Base-by-base conservation (phyloP, 2,797 vertebrate species). In the Octomys mimax region DNA sequence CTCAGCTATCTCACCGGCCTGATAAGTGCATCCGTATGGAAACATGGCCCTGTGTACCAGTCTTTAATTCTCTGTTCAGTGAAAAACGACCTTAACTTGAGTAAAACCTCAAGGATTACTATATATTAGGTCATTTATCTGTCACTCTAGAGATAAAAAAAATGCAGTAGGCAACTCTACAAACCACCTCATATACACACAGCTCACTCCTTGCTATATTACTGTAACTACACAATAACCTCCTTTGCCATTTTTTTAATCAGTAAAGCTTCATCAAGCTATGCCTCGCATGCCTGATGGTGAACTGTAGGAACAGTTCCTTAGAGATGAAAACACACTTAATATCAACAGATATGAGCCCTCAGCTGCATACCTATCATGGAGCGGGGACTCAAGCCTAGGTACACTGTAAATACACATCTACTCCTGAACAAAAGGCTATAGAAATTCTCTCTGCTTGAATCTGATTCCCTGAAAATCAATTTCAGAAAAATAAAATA, bases 41-140 rank as follows among this genome's bases (percentile, higher is more conserved):
- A 85, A 89, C 8, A 62, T 46, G 64, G 77, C 70, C 89, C 83
- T 28, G 22, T 18, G 16, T 1, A 84, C 62, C 66, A 82, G 39
- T 78, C 87, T 39, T 39, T 46, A 42, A 31, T 87, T 81, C 95
- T 81, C 87, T 78, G 39, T 89, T 93, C 85, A 64, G 61, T 46
- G 66, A 95, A 92, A 59, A 49, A 93, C 24, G 59, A 94, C 28
- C 31, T 22, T 49, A 73, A 91, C 49, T 94, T 95, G 91, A 94
- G 54, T 70, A 90, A 96, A 93, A 91, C 52, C 68, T 94, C 79
- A 93, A 73, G 89, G 91, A 95, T 73, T 52, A 9, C 26, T 49
- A 28, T 4, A 91, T 49, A 71, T 42, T 88, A 91, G 49, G 71
- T 93, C 79, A 96, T 86, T 73, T 92, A 93, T 83, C 79, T 94